phyloP scores from a whole-genome alignment of 2,797 vertebrate species.

The Calcarius lapponicus region DNA sequence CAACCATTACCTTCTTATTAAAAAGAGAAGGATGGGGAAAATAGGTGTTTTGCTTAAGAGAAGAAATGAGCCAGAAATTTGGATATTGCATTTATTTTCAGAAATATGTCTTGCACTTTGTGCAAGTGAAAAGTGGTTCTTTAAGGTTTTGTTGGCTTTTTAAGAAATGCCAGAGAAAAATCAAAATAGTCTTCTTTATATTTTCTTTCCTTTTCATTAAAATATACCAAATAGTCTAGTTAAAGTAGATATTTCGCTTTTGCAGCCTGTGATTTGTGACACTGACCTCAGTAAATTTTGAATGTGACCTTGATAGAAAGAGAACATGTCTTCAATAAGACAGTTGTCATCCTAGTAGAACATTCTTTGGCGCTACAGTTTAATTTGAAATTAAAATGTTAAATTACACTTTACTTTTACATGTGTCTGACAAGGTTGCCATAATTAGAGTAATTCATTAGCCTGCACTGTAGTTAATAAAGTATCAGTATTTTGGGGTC shows the following conservation, averaged over 20 bases:
- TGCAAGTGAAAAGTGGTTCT: background rate
- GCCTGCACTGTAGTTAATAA: background rate
- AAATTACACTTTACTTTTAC: background rate
- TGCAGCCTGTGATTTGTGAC: background rate
- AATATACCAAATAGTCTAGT: background rate
- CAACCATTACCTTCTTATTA: background rate
- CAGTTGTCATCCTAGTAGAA: background rate
- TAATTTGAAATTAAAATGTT: background rate
- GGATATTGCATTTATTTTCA: background rate
- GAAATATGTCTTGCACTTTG: background rate
- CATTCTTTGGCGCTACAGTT: background rate
- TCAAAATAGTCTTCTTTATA: background rate
- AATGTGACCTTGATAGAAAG: background rate
- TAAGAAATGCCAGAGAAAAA: background rate
- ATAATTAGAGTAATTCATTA: background rate
- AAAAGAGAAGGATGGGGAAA: background rate
- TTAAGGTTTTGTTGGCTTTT: background rate
- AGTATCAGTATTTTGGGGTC: background rate
- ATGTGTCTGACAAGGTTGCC: background rate
- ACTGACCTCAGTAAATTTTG: background rate
- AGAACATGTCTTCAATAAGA: background rate
- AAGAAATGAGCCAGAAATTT: background rate
- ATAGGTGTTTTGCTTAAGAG: background rate
- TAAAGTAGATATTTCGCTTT: background rate
- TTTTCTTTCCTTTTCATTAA: background rate